phyloP scores from a whole-genome alignment of 2,888 invertebrate genomes.

The Eumacrocentrus americanus region DNA sequence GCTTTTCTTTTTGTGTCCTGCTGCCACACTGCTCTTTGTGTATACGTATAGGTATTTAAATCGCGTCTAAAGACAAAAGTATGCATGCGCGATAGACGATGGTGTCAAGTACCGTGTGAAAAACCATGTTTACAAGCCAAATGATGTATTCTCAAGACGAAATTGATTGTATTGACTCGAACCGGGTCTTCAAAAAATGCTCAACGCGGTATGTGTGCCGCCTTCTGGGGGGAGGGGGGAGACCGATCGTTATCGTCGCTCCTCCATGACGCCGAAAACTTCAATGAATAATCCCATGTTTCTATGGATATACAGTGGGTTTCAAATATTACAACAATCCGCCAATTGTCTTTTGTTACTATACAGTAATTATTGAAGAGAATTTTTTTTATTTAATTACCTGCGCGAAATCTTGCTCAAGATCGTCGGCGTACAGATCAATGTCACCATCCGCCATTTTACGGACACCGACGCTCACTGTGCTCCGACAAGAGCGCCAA shows the following conservation, averaged over 20 bases:
- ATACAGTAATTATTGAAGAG: neutral
- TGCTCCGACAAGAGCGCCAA: conserved; percentile 33
- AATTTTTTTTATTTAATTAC: conserved; percentile 59
- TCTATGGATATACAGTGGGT: conserved; percentile 24
- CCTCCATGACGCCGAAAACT: conserved; percentile 49
- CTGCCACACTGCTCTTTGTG: neutral
- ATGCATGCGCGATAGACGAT: neutral
- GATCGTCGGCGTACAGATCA: conserved; percentile 96
- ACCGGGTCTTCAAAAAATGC: neutral
- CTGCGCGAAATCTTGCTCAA: conserved; percentile 92
- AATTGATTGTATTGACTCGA: neutral
- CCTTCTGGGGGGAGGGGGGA: conserved; percentile 31
- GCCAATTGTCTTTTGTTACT: neutral
- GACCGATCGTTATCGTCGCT: conserved; percentile 45
- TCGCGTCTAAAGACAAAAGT: neutral
- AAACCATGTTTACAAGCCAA: neutral
- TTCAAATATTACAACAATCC: neutral
- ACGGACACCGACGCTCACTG: conserved; percentile 55
- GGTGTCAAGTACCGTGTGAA: neutral
- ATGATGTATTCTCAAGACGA: neutral
- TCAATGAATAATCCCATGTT: conserved; percentile 29
- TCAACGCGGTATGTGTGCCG: conserved; percentile 21
- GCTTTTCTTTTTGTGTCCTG: neutral
- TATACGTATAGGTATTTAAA: neutral
- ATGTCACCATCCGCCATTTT: conserved; percentile 96